Base-by-base conservation (phyloP, 2,797 vertebrate genomes). In the Myotis planiceps region DNA sequence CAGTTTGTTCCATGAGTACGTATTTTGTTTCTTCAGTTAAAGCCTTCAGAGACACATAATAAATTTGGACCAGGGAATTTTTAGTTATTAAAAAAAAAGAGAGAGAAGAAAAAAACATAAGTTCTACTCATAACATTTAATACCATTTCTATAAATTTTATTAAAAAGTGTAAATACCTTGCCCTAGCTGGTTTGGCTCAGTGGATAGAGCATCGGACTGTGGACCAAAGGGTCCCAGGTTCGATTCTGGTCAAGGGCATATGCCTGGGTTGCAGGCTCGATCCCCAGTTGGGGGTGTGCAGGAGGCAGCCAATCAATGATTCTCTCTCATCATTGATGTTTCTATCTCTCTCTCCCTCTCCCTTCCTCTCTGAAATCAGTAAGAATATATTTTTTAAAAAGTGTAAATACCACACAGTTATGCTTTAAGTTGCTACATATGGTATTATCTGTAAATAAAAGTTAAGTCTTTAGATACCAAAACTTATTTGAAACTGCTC, bases 1-100 rank as follows among this genome's bases (percentile, higher is more conserved):
- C 87, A 88, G 45, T 90, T 93, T 94, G 90, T 96, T 96, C 90
- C 92, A 60, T 92, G 84, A 96, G 55, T 79, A 23, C 87, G 53
- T 74, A 83, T 96, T 94, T 95, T 23, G 21, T 91, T 95, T 95
- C 87, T 96, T 86, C 86, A 78, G 34, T 95, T 79, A 89, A 93
- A 85, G 68, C 82, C 95, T 97, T 97, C 95, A 97, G 94, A 97
- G 90, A 97, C 71, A 86, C 51, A 27, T 19, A 94, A 58, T 94
- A 96, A 90, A 95, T 93, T 92, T 90, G 95, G 94, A 94, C 87
- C 89, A 84, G 94, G 95, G 60, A 47, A 92, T 76, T 96, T 96
- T 76, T 65, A 94, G 68, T 96, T 90, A 68, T 78, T 83, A 94
- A 81, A 69, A 39, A n/a, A 29, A 45, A 4, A 39, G 15, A 39